These are phyloP conservation scores for Bombus impatiens DNA, from an alignment of 1,140 invertebrate species.

Conservation along the genomic window DNA sequence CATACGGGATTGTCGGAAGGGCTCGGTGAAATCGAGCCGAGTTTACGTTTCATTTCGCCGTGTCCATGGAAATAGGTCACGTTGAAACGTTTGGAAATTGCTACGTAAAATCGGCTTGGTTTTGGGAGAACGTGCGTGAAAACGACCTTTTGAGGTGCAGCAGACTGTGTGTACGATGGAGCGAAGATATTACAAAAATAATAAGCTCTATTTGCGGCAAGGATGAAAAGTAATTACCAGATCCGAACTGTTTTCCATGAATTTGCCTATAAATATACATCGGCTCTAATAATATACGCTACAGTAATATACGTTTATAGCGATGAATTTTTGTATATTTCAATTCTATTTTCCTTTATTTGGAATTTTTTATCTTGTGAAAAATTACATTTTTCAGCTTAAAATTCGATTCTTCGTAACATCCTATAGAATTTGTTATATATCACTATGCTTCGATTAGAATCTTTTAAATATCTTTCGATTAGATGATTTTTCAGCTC, in stretches of 20 bases:
- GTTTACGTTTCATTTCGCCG: constrained; percentile 24
- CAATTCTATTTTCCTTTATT: too few relatives aligned
- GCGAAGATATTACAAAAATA: background rate
- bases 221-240: background rate
- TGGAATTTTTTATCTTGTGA: too few relatives aligned
- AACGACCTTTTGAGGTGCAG: background rate
- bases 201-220: background rate
- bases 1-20: background rate
- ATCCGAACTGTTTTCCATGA: background rate
- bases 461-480: too few relatives aligned
- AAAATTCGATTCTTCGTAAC: too few relatives aligned
- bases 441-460: too few relatives aligned
- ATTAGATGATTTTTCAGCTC: background rate
- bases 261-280: background rate
- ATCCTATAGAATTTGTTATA: too few relatives aligned
- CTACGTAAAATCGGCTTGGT: background rate
- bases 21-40: background rate
- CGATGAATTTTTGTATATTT: too few relatives aligned
- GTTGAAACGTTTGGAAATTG: background rate
- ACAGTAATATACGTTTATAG: too few relatives aligned
- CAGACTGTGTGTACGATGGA: background rate
- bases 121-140: background rate
- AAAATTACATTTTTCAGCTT: too few relatives aligned
- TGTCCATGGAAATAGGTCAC: background rate
- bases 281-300: too few relatives aligned